A percentile compares a stretch with the other conserved stretches of the same genome.
These are phyloP conservation scores for Malacoctenus gilli DNA, from an alignment of 2,797 vertebrate genomes.

Conservation along the genomic window DNA sequence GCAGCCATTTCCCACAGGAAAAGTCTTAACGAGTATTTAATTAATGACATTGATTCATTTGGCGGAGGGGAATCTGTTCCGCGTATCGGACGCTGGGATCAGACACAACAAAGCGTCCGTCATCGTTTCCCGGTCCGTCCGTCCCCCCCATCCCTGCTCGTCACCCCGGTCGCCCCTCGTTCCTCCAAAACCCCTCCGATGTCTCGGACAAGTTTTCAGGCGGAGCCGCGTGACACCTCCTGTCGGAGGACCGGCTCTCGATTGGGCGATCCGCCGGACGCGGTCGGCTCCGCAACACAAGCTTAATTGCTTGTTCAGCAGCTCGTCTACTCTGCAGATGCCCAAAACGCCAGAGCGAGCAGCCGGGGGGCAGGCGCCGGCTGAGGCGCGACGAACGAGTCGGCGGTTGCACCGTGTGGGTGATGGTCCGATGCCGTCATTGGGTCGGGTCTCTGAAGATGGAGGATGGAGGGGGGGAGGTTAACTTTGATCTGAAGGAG, in stretches of 20 bases:
- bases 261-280: conserved; percentile 31
- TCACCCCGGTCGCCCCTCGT: background rate
- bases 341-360: conserved; percentile 51
- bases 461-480: conserved; percentile 40
- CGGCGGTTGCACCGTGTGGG: conserved; percentile 22
- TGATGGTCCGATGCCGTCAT: conserved; percentile 24
- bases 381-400: conserved; percentile 49
- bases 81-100: conserved; percentile 41
- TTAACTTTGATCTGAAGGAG: conserved; percentile 43
- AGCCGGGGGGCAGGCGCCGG: conserved; percentile 49
- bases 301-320: conserved; percentile 70
- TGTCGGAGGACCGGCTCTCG: conserved; percentile 5
- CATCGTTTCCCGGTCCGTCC: background rate
- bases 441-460: conserved; percentile 42
- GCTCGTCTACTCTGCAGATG: conserved; percentile 54
- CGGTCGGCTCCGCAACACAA: conserved; percentile 47
- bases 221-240: background rate
- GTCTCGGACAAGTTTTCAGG: background rate
- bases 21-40: conserved; percentile 77
- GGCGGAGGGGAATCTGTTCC: conserved; percentile 56
- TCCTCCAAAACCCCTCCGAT: background rate
- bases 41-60: conserved; percentile 74
- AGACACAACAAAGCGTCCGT: conserved; percentile 21
- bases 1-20: conserved; percentile 71
- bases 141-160: background rate